These are phyloP conservation scores for Alectoris magna DNA, from an alignment of 2,797 vertebrate species.

Conservation along the genomic window DNA sequence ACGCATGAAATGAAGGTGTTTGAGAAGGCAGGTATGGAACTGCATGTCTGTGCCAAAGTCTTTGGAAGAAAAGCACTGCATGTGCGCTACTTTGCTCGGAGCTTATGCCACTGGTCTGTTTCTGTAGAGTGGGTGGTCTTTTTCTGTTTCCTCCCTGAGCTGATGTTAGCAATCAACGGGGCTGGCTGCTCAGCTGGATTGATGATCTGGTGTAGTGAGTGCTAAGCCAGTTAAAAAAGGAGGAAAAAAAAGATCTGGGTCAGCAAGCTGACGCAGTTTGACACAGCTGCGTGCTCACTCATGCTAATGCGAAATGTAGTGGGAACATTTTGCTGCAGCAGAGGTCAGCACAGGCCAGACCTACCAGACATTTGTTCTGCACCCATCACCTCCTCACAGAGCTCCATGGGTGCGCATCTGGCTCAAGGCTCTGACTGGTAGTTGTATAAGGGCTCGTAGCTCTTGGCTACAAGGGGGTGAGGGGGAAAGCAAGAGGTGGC, in stretches of 20 bases:
- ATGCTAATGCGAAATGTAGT: neutral
- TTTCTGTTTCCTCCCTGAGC: neutral
- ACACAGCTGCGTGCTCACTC: neutral
- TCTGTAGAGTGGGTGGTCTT: neutral
- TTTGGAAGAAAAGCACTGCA: neutral
- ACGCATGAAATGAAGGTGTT: accelerated
- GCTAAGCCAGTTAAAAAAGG: neutral
- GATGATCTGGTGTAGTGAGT: neutral
- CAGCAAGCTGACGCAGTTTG: neutral
- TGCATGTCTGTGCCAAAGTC: accelerated
- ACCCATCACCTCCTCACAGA: neutral
- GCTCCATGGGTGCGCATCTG: accelerated
- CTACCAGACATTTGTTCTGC: neutral
- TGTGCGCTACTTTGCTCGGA: neutral
- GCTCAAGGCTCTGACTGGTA: neutral
- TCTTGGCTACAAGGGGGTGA: neutral
- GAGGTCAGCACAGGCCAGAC: neutral
- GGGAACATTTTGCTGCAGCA: neutral
- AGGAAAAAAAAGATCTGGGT: neutral
- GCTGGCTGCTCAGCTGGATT: neutral
- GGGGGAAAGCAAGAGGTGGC: neutral
- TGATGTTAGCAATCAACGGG: accelerated
- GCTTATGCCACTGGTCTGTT: neutral
- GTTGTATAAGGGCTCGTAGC: neutral
- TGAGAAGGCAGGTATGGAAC: neutral